Evolutionary conservation across 2,797 vertebrate genomes (phyloP).

Genomic region (Remorina albescens): DNA sequence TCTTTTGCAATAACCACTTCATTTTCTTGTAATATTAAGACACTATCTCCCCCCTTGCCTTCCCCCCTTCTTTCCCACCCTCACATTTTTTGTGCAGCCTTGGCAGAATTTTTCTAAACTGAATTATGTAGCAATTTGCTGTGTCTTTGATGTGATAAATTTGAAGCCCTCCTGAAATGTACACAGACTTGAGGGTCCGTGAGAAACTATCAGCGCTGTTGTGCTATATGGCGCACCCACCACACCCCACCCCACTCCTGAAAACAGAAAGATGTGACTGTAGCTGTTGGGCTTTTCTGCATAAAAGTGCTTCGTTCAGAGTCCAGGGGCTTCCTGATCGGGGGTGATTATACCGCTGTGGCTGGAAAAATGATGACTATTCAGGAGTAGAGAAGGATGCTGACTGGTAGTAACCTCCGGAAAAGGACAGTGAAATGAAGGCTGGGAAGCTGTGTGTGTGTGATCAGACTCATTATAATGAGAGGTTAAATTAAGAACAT

Average conservation of each 20-base stretch:
- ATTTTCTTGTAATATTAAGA: constrained; percentile 84
- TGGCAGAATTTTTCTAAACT: constrained; percentile 83
- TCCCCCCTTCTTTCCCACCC: constrained; percentile 1
- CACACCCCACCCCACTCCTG: constrained; percentile 11
- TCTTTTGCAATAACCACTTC: constrained; percentile 81
- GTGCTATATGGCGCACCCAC: constrained; percentile 23
- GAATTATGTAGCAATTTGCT: constrained; percentile 88
- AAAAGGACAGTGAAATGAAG: constrained; percentile 79
- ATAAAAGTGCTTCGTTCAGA: constrained; percentile 84
- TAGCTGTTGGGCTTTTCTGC: constrained; percentile 79
- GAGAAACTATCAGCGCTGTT: constrained; percentile 65
- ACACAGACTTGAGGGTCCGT: constrained; percentile 74
- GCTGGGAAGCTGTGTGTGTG: constrained; percentile 37
- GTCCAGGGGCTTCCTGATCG: constrained; percentile 81
- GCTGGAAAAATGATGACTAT: constrained; percentile 84
- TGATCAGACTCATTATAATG: constrained; percentile 56
- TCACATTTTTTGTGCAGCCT: constrained; percentile 80
- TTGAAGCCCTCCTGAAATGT: constrained; percentile 77
- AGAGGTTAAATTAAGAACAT: constrained; percentile 73
- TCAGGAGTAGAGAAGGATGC: constrained; percentile 81
- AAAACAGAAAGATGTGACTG: constrained; percentile 74
- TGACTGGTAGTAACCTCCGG: constrained; percentile 84
- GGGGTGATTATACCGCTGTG: constrained; percentile 82
- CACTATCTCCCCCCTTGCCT: constrained; percentile 1
- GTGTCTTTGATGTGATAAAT: constrained; percentile 84